Conservation (phyloP, 1,140 invertebrate genomes). For the Eurosta solidaginis region DNA sequence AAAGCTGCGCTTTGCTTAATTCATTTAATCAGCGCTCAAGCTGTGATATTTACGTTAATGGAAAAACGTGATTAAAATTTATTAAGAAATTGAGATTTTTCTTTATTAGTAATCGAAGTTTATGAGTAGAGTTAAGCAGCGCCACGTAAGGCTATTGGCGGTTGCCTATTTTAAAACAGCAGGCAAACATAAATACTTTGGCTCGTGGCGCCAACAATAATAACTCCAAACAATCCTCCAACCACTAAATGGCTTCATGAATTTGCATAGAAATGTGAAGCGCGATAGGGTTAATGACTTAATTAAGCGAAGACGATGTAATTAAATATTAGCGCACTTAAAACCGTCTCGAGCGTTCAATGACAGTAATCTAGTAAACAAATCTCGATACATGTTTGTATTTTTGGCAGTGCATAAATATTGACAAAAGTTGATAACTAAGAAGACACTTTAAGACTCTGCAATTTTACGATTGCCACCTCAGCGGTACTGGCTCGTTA, state of each 20-base stretch:
- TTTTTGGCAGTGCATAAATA: background rate
- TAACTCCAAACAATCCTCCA: background rate
- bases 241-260: background rate
- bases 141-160: background rate
- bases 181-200: background rate
- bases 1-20: background rate
- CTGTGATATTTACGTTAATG: background rate
- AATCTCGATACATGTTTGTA: background rate
- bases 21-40: background rate
- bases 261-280: constrained; percentile 18
- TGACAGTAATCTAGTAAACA: background rate
- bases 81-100: constrained; percentile 18
- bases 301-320: background rate
- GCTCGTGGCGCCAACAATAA: background rate
- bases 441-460: background rate
- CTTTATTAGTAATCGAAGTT: constrained; percentile 17
- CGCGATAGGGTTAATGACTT: constrained; percentile 23
- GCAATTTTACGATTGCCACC: too few species aligned
- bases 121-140: background rate
- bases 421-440: background rate
- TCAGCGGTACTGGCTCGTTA: too few species aligned
- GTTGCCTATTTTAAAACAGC: background rate
- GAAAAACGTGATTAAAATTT: constrained; percentile 28
- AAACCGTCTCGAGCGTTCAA: background rate
- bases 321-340: background rate